Evolutionary conservation across 2,888 invertebrate species (phyloP).

Genomic region (Platycnemis pennipes): DNA sequence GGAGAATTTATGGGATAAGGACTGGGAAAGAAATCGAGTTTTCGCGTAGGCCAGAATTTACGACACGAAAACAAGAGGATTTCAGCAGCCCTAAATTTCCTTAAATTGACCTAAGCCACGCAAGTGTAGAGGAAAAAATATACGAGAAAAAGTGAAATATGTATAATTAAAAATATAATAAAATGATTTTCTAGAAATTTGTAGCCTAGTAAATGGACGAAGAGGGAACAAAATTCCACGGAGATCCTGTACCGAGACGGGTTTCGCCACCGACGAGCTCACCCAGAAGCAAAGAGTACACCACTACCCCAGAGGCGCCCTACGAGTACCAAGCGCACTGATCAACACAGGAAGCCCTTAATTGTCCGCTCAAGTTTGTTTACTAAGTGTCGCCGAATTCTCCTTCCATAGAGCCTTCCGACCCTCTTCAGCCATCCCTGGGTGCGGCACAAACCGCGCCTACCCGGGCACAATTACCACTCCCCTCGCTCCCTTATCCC

Average conservation of each 20-base stretch:
- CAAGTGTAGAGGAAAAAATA: too few species aligned
- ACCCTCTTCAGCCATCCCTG: neutral
- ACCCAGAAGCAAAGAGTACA: neutral
- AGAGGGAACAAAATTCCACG: too few species aligned
- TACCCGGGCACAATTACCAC: neutral
- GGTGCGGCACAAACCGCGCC: neutral
- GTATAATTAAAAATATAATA: too few species aligned
- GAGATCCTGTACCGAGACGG: too few species aligned
- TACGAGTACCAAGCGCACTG: neutral
- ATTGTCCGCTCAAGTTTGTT: neutral
- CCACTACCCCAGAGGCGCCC: neutral
- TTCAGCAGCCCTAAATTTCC: neutral
- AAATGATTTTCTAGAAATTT: too few species aligned
- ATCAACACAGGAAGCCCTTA: constrained; percentile 11
- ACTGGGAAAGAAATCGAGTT: neutral
- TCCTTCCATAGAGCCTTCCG: neutral
- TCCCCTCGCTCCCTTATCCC: neutral
- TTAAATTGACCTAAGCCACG: too few species aligned
- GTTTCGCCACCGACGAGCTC: neutral
- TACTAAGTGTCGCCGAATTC: neutral
- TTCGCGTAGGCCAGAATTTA: neutral
- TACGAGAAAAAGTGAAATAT: too few species aligned
- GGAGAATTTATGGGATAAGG: neutral
- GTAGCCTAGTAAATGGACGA: too few species aligned
- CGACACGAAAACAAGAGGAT: neutral